phyloP scores from a whole-genome alignment of 2,797 vertebrate species.

The Fistularia tabacaria region DNA sequence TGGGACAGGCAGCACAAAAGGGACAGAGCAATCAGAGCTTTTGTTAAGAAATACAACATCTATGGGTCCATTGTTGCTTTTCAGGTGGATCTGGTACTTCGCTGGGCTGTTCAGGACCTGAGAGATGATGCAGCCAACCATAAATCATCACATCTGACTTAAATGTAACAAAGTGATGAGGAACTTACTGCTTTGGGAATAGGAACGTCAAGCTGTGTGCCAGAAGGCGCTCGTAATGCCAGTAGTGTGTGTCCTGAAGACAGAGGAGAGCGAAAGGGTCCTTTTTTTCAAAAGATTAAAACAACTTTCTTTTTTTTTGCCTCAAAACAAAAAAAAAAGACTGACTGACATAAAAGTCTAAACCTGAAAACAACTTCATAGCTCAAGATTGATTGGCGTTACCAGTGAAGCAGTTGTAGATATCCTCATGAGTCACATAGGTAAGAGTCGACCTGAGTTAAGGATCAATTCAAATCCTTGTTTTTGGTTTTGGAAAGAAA shows the following conservation, averaged over 20 bases:
- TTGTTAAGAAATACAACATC: conserved; percentile 93
- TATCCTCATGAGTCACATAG: conserved; percentile 90
- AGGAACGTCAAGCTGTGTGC: conserved; percentile 90
- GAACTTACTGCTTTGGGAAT: conserved; percentile 89
- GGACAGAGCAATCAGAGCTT: conserved; percentile 77
- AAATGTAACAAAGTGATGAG: neutral
- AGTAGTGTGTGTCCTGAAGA: conserved; percentile 85
- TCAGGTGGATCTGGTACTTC: conserved; percentile 92
- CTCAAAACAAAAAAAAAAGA: neutral
- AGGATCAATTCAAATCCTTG: conserved; percentile 40
- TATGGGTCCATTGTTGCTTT: conserved; percentile 87
- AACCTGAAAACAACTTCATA: neutral
- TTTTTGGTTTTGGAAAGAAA: neutral
- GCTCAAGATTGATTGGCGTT: conserved; percentile 25
- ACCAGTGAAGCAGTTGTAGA: conserved; percentile 94
- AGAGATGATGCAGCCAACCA: neutral
- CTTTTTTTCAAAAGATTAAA: neutral
- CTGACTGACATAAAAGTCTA: no score
- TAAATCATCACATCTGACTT: conserved; percentile 3
- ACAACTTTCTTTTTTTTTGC: neutral
- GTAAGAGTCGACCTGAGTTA: conserved; percentile 80
- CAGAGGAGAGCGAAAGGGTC: neutral
- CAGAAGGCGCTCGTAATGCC: conserved; percentile 85
- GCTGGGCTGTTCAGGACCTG: conserved; percentile 85
- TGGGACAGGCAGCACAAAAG: conserved; percentile 87